These are phyloP conservation scores for Forbesichthys agassizii DNA, from an alignment of 2,113 vertebrate species.

Conservation along the genomic window DNA sequence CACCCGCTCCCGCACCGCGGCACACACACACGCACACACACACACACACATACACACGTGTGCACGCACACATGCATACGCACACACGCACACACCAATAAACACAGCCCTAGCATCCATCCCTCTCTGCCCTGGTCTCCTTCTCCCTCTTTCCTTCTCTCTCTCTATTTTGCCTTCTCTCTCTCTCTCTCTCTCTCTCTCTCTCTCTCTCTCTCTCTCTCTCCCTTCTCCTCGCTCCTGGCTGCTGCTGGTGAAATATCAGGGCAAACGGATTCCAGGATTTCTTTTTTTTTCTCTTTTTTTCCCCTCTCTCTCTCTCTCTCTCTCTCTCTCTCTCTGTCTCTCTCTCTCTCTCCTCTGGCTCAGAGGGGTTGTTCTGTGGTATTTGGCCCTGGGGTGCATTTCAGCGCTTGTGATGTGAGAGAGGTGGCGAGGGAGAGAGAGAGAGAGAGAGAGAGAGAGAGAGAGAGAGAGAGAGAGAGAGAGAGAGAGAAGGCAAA, in stretches of 20 bases:
- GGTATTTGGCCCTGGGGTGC: constrained; percentile 84
- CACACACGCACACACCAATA: constrained; percentile 62
- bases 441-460: constrained; percentile 45
- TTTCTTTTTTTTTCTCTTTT: constrained; percentile 7
- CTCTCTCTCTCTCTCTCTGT: no score
- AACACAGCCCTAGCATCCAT: constrained; percentile 69
- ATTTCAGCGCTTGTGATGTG: constrained; percentile 79
- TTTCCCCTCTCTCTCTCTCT: background rate
- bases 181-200: constrained; percentile 61
- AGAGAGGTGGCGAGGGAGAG: constrained; percentile 64
- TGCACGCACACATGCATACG: background rate
- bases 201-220: constrained; percentile 21
- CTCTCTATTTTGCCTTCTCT: constrained; percentile 42
- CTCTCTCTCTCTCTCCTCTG: constrained; percentile 60
- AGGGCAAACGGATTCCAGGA: constrained; percentile 82
- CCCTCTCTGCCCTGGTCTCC: constrained; percentile 63
- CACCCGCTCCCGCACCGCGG: constrained; percentile 67
- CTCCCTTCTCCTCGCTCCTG: constrained; percentile 62
- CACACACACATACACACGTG: constrained; percentile 66
- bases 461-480: constrained; percentile 24
- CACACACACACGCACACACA: constrained; percentile 28
- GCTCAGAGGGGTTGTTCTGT: constrained; percentile 81
- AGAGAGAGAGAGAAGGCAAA: constrained; percentile 17
- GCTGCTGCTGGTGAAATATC: constrained; percentile 81
- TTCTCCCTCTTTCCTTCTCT: constrained; percentile 43